Conservation (phyloP, 2,888 invertebrate genomes). For the Hylaea fasciaria region DNA sequence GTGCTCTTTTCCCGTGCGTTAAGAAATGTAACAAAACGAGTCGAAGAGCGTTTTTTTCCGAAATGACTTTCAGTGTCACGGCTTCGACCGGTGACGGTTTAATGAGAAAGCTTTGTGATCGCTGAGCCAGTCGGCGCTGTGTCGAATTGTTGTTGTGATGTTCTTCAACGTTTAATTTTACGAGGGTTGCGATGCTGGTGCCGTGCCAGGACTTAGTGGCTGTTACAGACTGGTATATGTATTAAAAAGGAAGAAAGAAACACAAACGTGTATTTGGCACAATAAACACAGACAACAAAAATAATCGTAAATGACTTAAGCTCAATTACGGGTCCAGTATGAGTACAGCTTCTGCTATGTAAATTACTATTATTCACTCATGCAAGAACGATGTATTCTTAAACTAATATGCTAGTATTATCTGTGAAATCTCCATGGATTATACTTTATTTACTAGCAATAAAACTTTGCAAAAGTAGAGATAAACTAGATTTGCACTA, state of each 20-base stretch:
- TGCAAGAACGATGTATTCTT: no score
- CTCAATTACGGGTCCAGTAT: not conserved
- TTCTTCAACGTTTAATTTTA: conserved; percentile 69
- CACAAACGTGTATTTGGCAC: no score
- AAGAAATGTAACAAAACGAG: conserved; percentile 79
- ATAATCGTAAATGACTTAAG: no score
- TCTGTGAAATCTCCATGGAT: no score
- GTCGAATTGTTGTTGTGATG: conserved; percentile 76
- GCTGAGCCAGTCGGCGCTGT: conserved; percentile 75
- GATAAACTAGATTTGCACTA: no score
- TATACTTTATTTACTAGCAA: no score
- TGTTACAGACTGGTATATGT: not conserved
- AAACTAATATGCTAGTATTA: no score
- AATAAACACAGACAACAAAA: no score
- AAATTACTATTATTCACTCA: not conserved
- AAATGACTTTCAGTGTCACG: conserved; percentile 82
- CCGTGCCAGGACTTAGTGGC: conserved; percentile 7
- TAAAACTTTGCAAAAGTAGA: no score
- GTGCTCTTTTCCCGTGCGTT: conserved; percentile 79
- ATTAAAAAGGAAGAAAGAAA: not conserved
- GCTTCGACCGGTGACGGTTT: conserved; percentile 77
- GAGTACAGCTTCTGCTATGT: not conserved
- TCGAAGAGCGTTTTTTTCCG: conserved; percentile 70
- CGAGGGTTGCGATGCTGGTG: conserved; percentile 57
- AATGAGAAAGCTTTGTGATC: conserved; percentile 83